Percentiles rank a stretch among this genome's conserved stretches.
These are phyloP conservation scores for Timema podura DNA, from an alignment of 2,888 invertebrate species.

Conservation along the genomic window DNA sequence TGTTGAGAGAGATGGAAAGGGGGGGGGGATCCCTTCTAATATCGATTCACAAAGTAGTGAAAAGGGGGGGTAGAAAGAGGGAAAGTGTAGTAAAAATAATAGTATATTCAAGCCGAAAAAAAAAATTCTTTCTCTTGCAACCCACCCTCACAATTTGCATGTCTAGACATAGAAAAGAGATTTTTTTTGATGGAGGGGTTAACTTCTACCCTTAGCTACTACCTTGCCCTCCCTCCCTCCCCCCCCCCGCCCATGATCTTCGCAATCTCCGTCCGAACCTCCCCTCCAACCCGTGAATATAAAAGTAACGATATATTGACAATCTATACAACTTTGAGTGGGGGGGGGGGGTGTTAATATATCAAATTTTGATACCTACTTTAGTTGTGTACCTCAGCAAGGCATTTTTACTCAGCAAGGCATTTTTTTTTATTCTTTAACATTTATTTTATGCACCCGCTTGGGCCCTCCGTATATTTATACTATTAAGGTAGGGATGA, in stretches of 20 bases:
- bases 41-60: conserved; percentile 7
- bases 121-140: no score
- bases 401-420: no score
- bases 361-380: no score
- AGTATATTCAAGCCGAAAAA: no score
- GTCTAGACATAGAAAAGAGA: conserved; percentile 1
- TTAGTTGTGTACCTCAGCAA: no score
- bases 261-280: background rate
- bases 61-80: background rate
- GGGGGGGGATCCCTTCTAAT: background rate
- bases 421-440: no score
- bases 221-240: background rate
- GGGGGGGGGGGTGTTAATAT: background rate
- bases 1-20: no score
- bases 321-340: background rate
- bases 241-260: background rate
- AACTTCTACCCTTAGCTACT: conserved; percentile 1
- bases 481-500: no score
- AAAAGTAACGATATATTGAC: background rate
- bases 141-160: conserved; percentile 12
- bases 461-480: no score
- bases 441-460: no score
- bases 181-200: background rate
- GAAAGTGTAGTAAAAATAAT: background rate
- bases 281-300: background rate